Conservation (phyloP, 2,113 vertebrate genomes). For the Ovis canadensis region DNA sequence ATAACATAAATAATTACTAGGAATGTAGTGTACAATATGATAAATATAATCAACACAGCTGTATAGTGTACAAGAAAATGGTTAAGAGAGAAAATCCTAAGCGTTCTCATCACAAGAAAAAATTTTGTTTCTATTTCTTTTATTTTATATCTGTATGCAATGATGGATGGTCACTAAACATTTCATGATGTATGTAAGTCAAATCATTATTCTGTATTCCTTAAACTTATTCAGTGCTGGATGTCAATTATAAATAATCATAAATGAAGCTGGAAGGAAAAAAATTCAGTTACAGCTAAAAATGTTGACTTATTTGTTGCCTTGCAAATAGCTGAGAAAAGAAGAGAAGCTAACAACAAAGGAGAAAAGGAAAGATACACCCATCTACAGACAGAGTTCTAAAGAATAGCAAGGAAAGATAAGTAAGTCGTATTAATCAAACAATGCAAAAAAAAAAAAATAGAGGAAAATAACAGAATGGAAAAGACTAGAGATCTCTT, state of each 20-base stretch:
- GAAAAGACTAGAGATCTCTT: neutral
- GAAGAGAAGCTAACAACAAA: neutral
- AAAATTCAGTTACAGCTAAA: neutral
- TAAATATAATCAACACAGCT: neutral
- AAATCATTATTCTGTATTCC: neutral
- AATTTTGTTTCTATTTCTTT: neutral
- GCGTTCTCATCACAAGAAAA: neutral
- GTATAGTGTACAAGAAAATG: neutral
- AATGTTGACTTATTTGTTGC: neutral
- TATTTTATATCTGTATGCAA: neutral
- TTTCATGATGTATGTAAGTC: neutral
- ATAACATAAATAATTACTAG: neutral
- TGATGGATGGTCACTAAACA: neutral
- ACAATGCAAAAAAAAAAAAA: neutral
- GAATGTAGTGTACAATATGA: neutral
- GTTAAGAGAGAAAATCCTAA: neutral
- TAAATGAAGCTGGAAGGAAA: neutral
- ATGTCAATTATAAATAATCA: neutral
- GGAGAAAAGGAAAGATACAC: neutral
- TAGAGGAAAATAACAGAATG: neutral
- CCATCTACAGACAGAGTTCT: neutral
- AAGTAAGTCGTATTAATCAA: neutral
- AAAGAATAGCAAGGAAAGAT: neutral
- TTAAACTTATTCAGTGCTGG: neutral
- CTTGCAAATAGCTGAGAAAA: neutral